These are phyloP conservation scores for Huso huso DNA, from an alignment of 2,797 vertebrate species.

Conservation along the genomic window DNA sequence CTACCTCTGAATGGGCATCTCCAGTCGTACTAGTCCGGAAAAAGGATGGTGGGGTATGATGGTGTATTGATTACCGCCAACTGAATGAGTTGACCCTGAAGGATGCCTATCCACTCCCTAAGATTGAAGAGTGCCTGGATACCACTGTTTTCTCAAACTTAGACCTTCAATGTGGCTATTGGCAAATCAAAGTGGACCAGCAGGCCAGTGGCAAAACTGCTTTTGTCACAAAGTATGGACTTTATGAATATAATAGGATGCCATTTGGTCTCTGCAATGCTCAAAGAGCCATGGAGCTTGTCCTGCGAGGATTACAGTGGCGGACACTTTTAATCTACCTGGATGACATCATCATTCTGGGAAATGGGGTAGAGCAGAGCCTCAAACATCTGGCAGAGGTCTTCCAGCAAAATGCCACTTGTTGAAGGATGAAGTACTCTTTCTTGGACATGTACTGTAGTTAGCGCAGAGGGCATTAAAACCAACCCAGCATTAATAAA, in stretches of 20 bases:
- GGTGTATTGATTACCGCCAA: background rate
- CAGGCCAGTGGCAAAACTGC: background rate
- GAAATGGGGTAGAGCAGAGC: slow-evolving; percentile 47
- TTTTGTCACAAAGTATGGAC: background rate
- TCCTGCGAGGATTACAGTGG: slow-evolving; percentile 42
- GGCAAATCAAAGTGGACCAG: background rate
- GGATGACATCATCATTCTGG: slow-evolving; percentile 50
- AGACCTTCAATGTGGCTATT: too few relatives aligned
- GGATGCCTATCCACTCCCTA: slow-evolving; percentile 1
- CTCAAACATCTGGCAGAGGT: slow-evolving; percentile 22
- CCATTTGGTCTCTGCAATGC: too few relatives aligned
- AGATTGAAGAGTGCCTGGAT: background rate
- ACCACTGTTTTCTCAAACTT: background rate
- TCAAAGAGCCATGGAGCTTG: slow-evolving; percentile 25
- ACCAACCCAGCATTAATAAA: too few relatives aligned
- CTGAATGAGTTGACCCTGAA: background rate
- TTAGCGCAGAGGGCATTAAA: background rate
- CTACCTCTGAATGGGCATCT: background rate
- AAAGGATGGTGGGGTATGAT: background rate
- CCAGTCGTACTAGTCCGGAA: background rate
- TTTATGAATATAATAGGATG: background rate
- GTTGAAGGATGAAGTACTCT: background rate
- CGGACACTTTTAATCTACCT: slow-evolving; percentile 47
- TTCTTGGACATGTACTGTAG: background rate
- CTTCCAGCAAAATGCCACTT: slow-evolving; percentile 34